Evolutionary conservation across 1,140 invertebrate genomes (phyloP).

Genomic region (Hyles euphorbiae): DNA sequence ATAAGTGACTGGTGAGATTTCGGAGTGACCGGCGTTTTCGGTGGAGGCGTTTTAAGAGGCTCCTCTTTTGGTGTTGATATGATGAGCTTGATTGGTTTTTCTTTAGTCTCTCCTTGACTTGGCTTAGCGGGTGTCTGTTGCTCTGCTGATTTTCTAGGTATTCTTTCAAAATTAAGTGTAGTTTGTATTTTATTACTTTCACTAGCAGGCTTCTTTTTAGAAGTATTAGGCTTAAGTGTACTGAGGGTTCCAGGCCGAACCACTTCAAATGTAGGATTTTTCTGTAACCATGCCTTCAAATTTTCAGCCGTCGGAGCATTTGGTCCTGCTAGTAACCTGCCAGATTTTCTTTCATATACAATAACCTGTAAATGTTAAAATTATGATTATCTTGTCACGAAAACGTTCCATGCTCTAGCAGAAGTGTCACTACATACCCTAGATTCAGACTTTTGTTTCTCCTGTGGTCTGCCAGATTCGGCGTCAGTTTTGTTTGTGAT

Average conservation of each 20-base stretch:
- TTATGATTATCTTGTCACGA: no score
- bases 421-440: conserved; percentile 65
- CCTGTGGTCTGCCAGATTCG: conserved; percentile 37
- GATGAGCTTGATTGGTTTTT: conserved; percentile 30
- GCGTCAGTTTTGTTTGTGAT: conserved; percentile 47
- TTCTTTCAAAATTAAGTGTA: conserved; percentile 62
- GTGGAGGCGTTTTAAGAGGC: conserved; percentile 23
- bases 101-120: conserved; percentile 31
- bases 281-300: conserved; percentile 88
- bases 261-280: conserved; percentile 91
- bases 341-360: conserved; percentile 87
- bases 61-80: conserved; percentile 45
- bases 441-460: conserved; percentile 67
- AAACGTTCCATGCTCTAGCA: no score
- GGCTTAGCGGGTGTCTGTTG: conserved; percentile 23
- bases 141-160: conserved; percentile 45
- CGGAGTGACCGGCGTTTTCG: conserved; percentile 41
- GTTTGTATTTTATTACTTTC: conserved; percentile 67
- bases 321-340: conserved; percentile 83
- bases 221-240: conserved; percentile 56
- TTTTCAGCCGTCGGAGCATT: conserved; percentile 87
- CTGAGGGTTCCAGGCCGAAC: conserved; percentile 79
- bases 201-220: conserved; percentile 39
- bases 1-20: conserved; percentile 24
- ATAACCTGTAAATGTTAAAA: conserved; percentile 75